A percentile compares a stretch with the other conserved stretches of the same genome.
Evolutionary conservation across 2,888 invertebrate genomes (phyloP).

Genomic region (Carabus problematicus): DNA sequence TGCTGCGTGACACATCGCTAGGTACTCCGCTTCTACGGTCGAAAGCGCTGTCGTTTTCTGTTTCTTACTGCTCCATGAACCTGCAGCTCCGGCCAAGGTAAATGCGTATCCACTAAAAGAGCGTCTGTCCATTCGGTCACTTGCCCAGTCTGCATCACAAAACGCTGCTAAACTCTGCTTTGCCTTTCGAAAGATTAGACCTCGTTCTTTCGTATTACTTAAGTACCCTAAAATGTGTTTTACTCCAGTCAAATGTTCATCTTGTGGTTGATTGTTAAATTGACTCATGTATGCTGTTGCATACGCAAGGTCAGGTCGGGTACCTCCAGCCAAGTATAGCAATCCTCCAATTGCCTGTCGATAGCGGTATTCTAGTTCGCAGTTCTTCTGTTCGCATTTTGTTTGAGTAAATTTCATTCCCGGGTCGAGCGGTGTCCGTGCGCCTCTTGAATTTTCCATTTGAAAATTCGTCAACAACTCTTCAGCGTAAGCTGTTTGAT

Average conservation of each 20-base stretch:
- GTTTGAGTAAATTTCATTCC: constrained; percentile 8
- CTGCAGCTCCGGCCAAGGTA: constrained; percentile 5
- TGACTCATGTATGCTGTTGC: constrained; percentile 25
- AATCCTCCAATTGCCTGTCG: constrained; percentile 18
- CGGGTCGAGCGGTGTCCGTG: constrained; percentile 7
- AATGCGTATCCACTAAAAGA: constrained; percentile 25
- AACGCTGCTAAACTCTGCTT: constrained; percentile 8
- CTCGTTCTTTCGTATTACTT: constrained; percentile 6
- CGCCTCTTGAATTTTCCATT: constrained; percentile 1
- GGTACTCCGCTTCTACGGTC: constrained; percentile 26
- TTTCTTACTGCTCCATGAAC: constrained; percentile 21
- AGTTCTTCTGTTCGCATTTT: not conserved
- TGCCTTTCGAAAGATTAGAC: constrained; percentile 1
- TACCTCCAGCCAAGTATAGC: constrained; percentile 21
- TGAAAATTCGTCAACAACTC: constrained; percentile 11
- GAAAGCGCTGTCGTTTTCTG: constrained; percentile 13
- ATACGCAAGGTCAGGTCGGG: constrained; percentile 21
- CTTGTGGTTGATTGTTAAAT: constrained; percentile 21
- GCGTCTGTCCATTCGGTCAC: not conserved
- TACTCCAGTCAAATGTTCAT: constrained; percentile 23
- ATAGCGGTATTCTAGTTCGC: not conserved
- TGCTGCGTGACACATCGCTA: constrained; percentile 19
- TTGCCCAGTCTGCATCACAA: constrained; percentile 20
- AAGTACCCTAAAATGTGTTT: constrained; percentile 26
- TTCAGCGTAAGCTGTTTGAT: constrained; percentile 17